Evolutionary conservation across 1,140 invertebrate genomes (phyloP).

Genomic region (Drosophila azteca): DNA sequence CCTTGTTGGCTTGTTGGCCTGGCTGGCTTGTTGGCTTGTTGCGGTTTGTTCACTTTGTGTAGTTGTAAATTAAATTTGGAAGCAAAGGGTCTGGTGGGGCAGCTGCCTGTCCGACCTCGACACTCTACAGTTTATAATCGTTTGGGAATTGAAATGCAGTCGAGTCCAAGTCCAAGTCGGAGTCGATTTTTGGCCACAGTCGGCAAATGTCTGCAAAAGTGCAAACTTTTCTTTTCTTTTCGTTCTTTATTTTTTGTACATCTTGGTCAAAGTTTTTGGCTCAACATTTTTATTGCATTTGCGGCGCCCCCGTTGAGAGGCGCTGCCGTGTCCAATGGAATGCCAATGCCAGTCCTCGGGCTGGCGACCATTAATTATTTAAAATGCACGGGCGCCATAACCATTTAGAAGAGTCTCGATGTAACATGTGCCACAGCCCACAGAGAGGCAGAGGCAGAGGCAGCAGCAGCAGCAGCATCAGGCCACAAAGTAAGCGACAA

Average conservation of each 20-base stretch:
- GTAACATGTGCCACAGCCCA: constrained; percentile 58
- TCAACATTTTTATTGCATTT: constrained; percentile 73
- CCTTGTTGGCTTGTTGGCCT: constrained; percentile 7
- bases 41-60: constrained; percentile 40
- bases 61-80: constrained; percentile 81
- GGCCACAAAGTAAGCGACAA: constrained; percentile 50
- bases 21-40: constrained; percentile 19
- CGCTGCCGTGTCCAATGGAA: constrained; percentile 6
- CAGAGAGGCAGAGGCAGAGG: neutral
- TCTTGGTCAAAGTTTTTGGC: constrained; percentile 72
- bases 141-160: constrained; percentile 81
- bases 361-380: constrained; percentile 73
- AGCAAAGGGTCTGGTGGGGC: constrained; percentile 33
- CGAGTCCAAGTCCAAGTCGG: constrained; percentile 32
- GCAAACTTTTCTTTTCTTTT: constrained; percentile 19
- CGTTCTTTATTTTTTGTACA: constrained; percentile 7
- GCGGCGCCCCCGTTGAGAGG: constrained; percentile 46
- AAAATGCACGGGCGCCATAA: constrained; percentile 71
- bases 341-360: constrained; percentile 12
- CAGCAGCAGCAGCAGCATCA: constrained; percentile 5
- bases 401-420: constrained; percentile 53
- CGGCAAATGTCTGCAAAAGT: constrained; percentile 53
- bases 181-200: constrained; percentile 43
- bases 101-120: constrained; percentile 30
- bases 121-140: constrained; percentile 73